Evolutionary conservation across 2,113 vertebrate species (phyloP).

Genomic region (Tonatia bakeri): DNA sequence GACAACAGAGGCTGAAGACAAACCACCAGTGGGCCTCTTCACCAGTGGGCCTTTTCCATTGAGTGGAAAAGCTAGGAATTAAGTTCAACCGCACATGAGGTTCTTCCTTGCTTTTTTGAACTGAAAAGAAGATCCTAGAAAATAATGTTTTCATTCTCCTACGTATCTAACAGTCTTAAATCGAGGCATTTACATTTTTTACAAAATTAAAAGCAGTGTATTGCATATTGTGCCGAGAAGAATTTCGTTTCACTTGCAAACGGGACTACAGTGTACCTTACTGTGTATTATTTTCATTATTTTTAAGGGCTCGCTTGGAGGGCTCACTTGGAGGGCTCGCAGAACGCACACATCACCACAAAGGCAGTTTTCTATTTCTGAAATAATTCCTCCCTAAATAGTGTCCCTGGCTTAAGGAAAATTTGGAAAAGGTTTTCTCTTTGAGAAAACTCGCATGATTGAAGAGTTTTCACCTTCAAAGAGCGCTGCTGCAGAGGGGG

Average conservation of each 20-base stretch:
- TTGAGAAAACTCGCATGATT: conserved; percentile 74
- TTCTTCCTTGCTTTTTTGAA: neutral
- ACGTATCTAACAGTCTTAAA: neutral
- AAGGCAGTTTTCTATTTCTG: conserved; percentile 29
- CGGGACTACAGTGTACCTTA: neutral
- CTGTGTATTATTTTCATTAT: conserved; percentile 9
- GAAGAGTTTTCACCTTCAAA: conserved; percentile 80
- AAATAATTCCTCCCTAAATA: conserved; percentile 59
- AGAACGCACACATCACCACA: neutral
- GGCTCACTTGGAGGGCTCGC: neutral
- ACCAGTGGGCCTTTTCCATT: neutral
- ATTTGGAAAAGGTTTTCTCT: conserved; percentile 68
- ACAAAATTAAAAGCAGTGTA: neutral
- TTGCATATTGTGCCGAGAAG: neutral
- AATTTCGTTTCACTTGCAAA: neutral
- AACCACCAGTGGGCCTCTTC: neutral
- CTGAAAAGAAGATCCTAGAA: neutral
- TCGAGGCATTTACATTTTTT: neutral
- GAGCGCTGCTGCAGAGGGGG: conserved; percentile 73
- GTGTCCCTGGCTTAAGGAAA: conserved; percentile 51
- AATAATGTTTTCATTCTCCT: neutral
- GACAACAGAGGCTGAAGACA: neutral
- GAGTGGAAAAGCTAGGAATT: neutral
- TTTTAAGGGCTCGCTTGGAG: conserved; percentile 24
- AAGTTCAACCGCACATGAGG: neutral